Base-by-base conservation (phyloP, 2,797 vertebrate genomes). In the Prunella strophiata region DNA sequence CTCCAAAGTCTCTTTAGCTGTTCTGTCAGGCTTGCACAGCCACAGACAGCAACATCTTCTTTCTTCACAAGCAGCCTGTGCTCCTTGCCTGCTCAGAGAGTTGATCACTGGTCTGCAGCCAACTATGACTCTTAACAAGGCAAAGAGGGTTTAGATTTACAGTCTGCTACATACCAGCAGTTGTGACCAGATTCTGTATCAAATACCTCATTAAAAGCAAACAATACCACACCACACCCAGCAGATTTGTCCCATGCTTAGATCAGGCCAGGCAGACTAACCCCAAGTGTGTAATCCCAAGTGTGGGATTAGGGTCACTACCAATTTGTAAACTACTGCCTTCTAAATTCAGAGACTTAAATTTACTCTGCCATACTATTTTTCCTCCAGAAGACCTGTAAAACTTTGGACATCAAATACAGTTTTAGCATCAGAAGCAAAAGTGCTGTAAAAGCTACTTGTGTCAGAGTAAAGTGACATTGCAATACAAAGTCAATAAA, bases 201-300 rank as follows among this genome's bases (percentile, higher is more conserved):
- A 81, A 84, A 68, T 5, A 66, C 4, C n/a, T 81, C 40, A 11
- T 57, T 42, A 77, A 42, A 85, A 52, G 32, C 40, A 43, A 75
- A 65, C 22, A 50, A 57, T 7, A 43, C 7, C 42, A 63, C 0
- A 0, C 32, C 5, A 11, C 0, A 1, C 13, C 52, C 59, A 43
- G 26, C 23, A 79, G 59, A 57, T 83, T 36, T 74, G 26, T 42
- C 38, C 42, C 4, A 3, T 12, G 13, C 27, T 88, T 47, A 43
- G 21, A 52, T 57, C 32, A 76, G 27, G 34, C 51, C 63, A 73
- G 32, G 47, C 29, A 77, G 45, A 63, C 27, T 43, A 76, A 92
- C 32, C 45, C 16, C 62, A 58, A 50, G 29, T 2, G 7, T 42
- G 23, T 36, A 70, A 91, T 48, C 21, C 27, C 8, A 82, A 43